phyloP scores from a whole-genome alignment of 2,888 invertebrate genomes.

The Leucophenga maculata region DNA sequence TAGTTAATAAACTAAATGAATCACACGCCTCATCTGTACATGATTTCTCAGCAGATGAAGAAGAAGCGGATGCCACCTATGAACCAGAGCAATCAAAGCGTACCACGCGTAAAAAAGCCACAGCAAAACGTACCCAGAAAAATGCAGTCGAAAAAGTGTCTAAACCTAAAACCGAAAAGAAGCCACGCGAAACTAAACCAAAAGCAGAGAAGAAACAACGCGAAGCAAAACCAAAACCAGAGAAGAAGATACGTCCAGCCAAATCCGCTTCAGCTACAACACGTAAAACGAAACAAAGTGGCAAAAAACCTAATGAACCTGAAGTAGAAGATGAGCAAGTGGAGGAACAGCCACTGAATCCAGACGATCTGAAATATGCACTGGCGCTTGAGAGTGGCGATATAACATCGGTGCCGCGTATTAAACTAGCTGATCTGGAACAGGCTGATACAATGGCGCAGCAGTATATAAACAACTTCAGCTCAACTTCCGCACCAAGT shows the following conservation, averaged over 20 bases:
- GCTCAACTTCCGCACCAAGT: not conserved
- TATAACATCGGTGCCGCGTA: constrained; percentile 64
- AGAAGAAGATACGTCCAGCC: constrained; percentile 14
- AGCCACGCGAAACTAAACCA: too few species aligned
- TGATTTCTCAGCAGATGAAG: constrained; percentile 50
- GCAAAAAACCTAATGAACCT: constrained; percentile 26
- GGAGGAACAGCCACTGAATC: constrained; percentile 54
- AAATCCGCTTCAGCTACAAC: constrained; percentile 20
- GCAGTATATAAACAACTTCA: constrained; percentile 60
- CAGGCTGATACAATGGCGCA: constrained; percentile 71
- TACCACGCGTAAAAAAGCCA: constrained; percentile 35
- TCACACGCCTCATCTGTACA: constrained; percentile 13
- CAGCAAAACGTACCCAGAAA: constrained; percentile 40
- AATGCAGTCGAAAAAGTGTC: not conserved
- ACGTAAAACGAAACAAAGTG: constrained; percentile 23
- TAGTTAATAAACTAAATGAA: constrained; percentile 29
- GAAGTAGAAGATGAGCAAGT: constrained; percentile 25
- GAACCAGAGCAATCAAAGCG: constrained; percentile 35
- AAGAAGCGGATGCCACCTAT: constrained; percentile 43
- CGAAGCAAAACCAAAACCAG: not conserved
- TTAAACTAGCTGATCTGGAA: constrained; percentile 70
- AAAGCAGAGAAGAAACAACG: not conserved
- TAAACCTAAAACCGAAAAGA: constrained; percentile 10
- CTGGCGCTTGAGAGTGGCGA: constrained; percentile 64
- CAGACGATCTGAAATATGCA: constrained; percentile 60